These are phyloP conservation scores for Amaurobius ferox DNA, from an alignment of 2,888 invertebrate species.

Conservation along the genomic window DNA sequence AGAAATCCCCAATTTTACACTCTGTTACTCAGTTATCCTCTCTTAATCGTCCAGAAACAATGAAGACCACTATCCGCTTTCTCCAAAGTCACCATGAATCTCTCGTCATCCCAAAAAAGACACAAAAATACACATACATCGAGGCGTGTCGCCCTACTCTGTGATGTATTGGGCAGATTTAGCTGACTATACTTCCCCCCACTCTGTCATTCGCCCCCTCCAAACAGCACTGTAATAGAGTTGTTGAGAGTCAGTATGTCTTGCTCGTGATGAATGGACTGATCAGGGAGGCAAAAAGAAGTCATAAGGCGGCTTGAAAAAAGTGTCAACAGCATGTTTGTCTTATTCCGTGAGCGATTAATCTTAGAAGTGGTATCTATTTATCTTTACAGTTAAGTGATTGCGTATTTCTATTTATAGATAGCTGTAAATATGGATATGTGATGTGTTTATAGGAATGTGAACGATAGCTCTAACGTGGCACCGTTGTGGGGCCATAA, in stretches of 20 bases:
- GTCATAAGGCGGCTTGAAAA: constrained; percentile 27
- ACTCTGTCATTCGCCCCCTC: not conserved
- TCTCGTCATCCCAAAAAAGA: not conserved
- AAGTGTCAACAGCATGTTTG: constrained; percentile 44
- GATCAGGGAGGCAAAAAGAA: not conserved
- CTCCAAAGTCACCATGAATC: not conserved
- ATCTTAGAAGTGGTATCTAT: not conserved
- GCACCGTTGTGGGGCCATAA: too few species aligned
- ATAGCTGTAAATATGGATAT: not conserved
- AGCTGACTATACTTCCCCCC: not conserved
- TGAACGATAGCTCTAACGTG: too few species aligned
- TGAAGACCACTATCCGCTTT: not conserved
- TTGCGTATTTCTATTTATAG: not conserved
- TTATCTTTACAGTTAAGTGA: not conserved
- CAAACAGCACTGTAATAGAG: constrained; percentile 32
- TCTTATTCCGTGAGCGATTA: not conserved
- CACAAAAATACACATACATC: constrained; percentile 10
- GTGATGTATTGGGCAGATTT: constrained; percentile 55
- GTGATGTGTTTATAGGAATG: too few species aligned
- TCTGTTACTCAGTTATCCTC: too few species aligned
- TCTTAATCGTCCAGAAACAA: not conserved
- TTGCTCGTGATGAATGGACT: constrained; percentile 41
- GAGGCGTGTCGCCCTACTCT: constrained; percentile 9
- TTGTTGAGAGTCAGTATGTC: constrained; percentile 41
- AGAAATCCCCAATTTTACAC: too few species aligned